Percentiles rank a stretch among this genome's conserved stretches.
Evolutionary conservation across 2,888 invertebrate genomes (phyloP).

Genomic region (Habroteleia sp.): DNA sequence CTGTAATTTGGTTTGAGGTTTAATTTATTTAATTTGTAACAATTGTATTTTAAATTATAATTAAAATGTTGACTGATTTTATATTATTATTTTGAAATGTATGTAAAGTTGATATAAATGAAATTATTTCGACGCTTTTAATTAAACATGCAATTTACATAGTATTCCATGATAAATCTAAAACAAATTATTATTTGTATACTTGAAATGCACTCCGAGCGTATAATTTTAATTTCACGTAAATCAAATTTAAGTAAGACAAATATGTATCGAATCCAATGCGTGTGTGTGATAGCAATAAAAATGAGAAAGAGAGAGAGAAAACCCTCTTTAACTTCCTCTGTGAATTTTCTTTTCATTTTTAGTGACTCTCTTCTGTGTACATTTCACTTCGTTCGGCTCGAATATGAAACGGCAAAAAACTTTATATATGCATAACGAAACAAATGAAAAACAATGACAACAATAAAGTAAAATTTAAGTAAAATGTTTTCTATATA

Average conservation of each 20-base stretch:
- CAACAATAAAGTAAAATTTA: slow-evolving; percentile 32
- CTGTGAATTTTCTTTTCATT: slow-evolving; percentile 37
- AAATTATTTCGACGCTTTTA: no score
- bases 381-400: slow-evolving; percentile 20
- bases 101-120: no score
- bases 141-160: no score
- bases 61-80: no score
- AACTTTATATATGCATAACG: slow-evolving; percentile 8
- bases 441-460: slow-evolving; percentile 48
- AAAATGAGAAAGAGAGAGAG: slow-evolving; percentile 33
- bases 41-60: no score
- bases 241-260: slow-evolving; percentile 14
- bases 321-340: no score
- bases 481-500: slow-evolving; percentile 33
- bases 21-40: no score
- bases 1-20: no score
- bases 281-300: slow-evolving; percentile 24
- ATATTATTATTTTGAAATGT: no score
- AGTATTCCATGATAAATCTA: no score
- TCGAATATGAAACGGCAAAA: slow-evolving; percentile 28
- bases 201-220: no score
- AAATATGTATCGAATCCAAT: slow-evolving; percentile 11
- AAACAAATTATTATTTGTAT: no score
- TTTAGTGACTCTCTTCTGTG: slow-evolving; percentile 21
- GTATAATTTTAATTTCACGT: slow-evolving; percentile 17